These are phyloP conservation scores for Dasypus novemcinctus DNA, from an alignment of 2,113 vertebrate species.

Conservation along the genomic window DNA sequence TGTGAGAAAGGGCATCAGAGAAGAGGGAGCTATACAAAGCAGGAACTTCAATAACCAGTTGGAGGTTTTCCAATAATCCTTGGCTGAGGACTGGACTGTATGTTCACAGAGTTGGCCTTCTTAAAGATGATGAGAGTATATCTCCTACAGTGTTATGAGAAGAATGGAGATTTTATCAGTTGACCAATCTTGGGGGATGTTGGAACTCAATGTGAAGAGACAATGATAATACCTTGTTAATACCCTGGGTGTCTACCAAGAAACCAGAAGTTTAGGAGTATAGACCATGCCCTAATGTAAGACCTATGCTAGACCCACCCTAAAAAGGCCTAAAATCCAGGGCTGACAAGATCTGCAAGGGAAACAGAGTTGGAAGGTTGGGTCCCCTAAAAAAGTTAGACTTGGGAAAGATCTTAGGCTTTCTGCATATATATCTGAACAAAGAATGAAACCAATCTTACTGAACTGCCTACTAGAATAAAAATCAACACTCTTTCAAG, in stretches of 20 bases:
- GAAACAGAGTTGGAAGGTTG: background rate
- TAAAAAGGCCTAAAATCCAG: background rate
- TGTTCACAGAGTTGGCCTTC: background rate
- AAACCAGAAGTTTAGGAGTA: background rate
- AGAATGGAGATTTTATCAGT: background rate
- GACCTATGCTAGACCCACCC: background rate
- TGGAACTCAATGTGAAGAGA: constrained; percentile 1
- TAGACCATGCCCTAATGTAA: background rate
- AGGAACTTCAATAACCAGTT: background rate
- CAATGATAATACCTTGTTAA: background rate
- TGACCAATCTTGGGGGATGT: background rate
- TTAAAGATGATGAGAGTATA: background rate
- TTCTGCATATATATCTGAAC: background rate
- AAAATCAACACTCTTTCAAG: background rate
- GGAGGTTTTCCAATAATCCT: background rate
- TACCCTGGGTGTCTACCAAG: background rate
- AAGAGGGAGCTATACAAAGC: background rate
- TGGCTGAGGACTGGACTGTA: background rate
- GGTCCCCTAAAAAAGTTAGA: background rate
- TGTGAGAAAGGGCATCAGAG: background rate
- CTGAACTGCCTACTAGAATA: background rate
- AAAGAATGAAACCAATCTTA: background rate
- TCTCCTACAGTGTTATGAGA: background rate
- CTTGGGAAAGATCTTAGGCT: background rate
- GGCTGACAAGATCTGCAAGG: background rate